Evolutionary conservation across 1,140 invertebrate species (phyloP), one percentile per base, ranked within the genome.

Genomic region (Phortica variegata): DNA sequence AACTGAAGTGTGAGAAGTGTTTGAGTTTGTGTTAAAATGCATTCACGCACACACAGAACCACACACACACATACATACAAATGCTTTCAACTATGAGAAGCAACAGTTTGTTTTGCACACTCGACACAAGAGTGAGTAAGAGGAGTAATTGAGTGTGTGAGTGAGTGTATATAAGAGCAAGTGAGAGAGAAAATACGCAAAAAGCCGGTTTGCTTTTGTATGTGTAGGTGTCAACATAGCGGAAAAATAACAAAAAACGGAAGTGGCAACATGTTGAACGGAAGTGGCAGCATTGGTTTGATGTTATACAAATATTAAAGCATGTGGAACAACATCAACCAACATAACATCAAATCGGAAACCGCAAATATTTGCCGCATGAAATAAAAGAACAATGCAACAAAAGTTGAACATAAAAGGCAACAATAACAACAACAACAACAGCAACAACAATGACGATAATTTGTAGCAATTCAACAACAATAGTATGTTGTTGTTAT

Each of bases 351-450:
- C 56, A 70, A 65, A 53, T 58, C 65, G 61, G 65, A 69, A 69
- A 70, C 65, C 65, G 54, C 65, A 69, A 69, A 69, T 65, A 69
- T 70, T 65, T 69, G 53, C 51, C 61, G 47, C 52, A 59, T 46
- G 54, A 55, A 51, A 51, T 61, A 37, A 42, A 43, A 58, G 43
- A 52, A 34, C 45, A 23, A 51, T 2, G 39, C 26, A 48, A 26
- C 40, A 10, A 10, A 3, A 37, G 17, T 19, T 12, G 15, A 2
- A 23, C 2, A 9, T 15, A 37, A 9, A 26, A 1, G 12, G 26
- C n/a, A 32, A 34, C 26, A 43, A 38, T 37, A 38, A 10, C 13
- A 12, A 15, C 42, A 52, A 21, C 47, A 54, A 45, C 49, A 47
- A 50, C 41, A 45, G 46, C 34, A n/a, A n/a, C n/a, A n/a, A 31